Evolutionary conservation across 2,888 invertebrate species (phyloP).

Genomic region (Drosophila colorata): DNA sequence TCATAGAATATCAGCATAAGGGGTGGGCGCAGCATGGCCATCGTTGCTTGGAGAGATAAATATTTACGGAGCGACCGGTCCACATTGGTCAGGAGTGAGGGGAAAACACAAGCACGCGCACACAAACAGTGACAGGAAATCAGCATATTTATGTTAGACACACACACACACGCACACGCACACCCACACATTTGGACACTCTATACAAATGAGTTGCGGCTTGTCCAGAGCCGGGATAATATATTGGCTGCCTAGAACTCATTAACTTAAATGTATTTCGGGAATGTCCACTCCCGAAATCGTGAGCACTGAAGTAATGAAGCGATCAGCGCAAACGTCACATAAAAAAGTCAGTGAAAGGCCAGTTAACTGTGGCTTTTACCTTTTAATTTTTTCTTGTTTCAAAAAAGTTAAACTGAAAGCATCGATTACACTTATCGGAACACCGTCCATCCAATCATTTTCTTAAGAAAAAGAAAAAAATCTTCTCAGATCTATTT

Average conservation of each 20-base stretch:
- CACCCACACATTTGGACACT: conserved; percentile 1
- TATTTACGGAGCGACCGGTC: conserved; percentile 16
- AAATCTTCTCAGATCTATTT: no score
- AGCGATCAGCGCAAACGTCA: background rate
- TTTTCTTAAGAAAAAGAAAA: no score
- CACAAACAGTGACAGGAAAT: conserved; percentile 1
- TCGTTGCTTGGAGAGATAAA: conserved; percentile 5
- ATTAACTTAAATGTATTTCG: background rate
- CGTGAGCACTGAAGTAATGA: conserved; percentile 2
- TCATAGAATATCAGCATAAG: background rate
- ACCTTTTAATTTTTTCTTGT: no score
- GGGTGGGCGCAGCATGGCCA: no score
- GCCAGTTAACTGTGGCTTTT: no score
- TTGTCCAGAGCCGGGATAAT: conserved; percentile 17
- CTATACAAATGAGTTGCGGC: conserved; percentile 32
- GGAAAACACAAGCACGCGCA: conserved; percentile 15
- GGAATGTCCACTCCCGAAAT: conserved; percentile 1
- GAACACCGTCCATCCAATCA: no score
- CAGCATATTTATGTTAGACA: conserved; percentile 10
- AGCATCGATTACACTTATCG: no score
- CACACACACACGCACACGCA: conserved; percentile 7
- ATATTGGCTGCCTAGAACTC: conserved; percentile 12
- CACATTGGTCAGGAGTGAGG: conserved; percentile 38
- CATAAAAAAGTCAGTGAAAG: background rate
- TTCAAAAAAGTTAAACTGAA: no score